Base-by-base conservation (phyloP, 2,113 vertebrate genomes). In the Onychostruthus taczanowskii region DNA sequence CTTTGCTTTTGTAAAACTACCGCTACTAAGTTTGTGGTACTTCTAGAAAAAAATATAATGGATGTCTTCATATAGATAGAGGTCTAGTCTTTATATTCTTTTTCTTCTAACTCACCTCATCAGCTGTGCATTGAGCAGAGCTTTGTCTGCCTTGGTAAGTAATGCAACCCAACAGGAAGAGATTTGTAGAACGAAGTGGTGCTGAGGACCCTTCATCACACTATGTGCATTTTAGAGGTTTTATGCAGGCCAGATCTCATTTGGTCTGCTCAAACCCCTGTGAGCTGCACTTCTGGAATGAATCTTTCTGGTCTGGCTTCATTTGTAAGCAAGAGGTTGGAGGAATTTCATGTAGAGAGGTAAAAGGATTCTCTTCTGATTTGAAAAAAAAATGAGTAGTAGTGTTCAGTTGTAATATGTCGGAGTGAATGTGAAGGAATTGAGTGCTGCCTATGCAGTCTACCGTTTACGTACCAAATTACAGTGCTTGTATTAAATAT, bases 271-370 rank as follows among this genome's bases (percentile, higher is more conserved):
- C 50, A 52, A 81, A 66, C n/a, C 64, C 37, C n/a, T 1, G 0
- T 56, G 75, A 75, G 10, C 1, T 89, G 30, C 0, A 0, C 31
- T 83, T 14, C 16, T 5, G 3, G 49, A 75, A 33, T 64, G 5
- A 8, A 39, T 68, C 41, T 76, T 66, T n/a, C 46, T 63, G 6
- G 6, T 66, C 67, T 86, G 37, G 13, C 86, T 80, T 86, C 7
- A 43, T n/a, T 19, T 80, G 23, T 43, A 88, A 50, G 28, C n/a
- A 86, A 30, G 24, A 66, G 13, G 14, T 44, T 35, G 14, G 49
- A 88, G 41, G 41, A 52, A 49, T 72, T 76, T 76, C 8, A 31
- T 76, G n/a, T 73, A 55, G 61, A 84, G 59, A 68, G 50, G 49
- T 69, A 73, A 88, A 93, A 33, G 43, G 28, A 70, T 47, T 90